Percentiles rank a stretch among this genome's conserved stretches.
Evolutionary conservation across 2,113 vertebrate species (phyloP).

Genomic region (Callithrix jacchus): DNA sequence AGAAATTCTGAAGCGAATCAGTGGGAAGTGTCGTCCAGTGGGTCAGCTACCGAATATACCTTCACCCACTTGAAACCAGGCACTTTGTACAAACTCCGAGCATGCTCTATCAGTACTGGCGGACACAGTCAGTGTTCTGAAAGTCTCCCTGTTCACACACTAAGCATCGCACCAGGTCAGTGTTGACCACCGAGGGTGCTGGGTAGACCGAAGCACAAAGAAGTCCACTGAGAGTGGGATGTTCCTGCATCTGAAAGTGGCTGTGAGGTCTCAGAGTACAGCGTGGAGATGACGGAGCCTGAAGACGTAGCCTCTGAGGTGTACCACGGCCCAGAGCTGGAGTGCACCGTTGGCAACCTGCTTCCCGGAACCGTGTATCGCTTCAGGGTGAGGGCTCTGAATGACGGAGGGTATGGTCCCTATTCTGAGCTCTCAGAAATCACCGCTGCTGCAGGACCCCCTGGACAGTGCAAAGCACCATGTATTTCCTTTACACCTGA

Average conservation of each 20-base stretch:
- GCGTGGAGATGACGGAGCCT: slow-evolving; percentile 92
- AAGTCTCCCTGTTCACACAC: slow-evolving; percentile 91
- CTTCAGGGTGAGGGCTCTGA: slow-evolving; percentile 93
- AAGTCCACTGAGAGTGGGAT: slow-evolving; percentile 95
- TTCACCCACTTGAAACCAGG: slow-evolving; percentile 93
- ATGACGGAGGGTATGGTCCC: slow-evolving; percentile 93
- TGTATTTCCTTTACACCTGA: slow-evolving; percentile 89
- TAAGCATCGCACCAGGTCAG: slow-evolving; percentile 91
- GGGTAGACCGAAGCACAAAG: slow-evolving; percentile 96
- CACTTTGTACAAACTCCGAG: slow-evolving; percentile 93
- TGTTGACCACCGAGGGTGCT: slow-evolving; percentile 91
- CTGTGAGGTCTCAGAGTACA: slow-evolving; percentile 90
- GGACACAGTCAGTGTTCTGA: slow-evolving; percentile 97
- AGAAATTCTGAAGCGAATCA: slow-evolving; percentile 92
- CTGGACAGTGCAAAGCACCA: slow-evolving; percentile 93
- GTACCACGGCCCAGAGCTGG: slow-evolving; percentile 90
- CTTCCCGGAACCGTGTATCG: slow-evolving; percentile 93
- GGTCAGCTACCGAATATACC: slow-evolving; percentile 91
- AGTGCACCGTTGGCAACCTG: slow-evolving; percentile 93
- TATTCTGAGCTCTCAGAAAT: slow-evolving; percentile 91
- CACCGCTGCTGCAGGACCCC: slow-evolving; percentile 94
- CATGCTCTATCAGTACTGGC: slow-evolving; percentile 95
- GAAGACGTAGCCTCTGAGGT: slow-evolving; percentile 88
- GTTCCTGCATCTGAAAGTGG: slow-evolving; percentile 83
- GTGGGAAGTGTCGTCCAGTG: slow-evolving; percentile 95